A percentile compares a stretch with the other conserved stretches of the same genome.
phyloP scores from a whole-genome alignment of 2,113 vertebrate species.

The Dromas ardeola region DNA sequence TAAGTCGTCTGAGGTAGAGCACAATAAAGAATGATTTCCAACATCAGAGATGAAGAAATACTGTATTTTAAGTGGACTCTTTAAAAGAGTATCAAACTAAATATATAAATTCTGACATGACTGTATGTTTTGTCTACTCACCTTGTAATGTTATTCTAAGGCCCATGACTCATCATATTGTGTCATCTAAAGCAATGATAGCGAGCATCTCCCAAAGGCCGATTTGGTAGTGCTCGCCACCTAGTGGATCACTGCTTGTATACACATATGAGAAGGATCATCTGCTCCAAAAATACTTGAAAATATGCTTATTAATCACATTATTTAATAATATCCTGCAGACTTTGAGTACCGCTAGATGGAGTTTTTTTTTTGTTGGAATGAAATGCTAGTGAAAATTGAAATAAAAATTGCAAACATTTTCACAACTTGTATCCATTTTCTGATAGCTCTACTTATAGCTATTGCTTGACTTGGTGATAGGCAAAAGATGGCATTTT shows the following conservation, averaged over 20 bases:
- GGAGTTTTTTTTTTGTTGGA: not conserved
- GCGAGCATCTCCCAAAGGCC: not conserved
- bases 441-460: not conserved
- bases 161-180: not conserved
- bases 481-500: not conserved
- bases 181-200: not conserved
- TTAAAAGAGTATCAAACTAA: not conserved
- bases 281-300: not conserved
- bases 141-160: not conserved
- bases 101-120: not conserved
- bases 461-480: not conserved
- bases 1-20: not conserved
- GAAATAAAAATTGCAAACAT: not conserved
- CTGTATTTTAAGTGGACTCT: not conserved
- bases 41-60: not conserved
- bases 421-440: not conserved
- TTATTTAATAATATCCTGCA: not conserved
- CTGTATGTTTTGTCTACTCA: not conserved
- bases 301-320: not conserved
- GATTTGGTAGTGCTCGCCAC: conserved; percentile 62
- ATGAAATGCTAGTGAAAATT: not conserved
- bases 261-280: not conserved
- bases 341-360: not conserved
- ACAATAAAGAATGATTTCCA: not conserved
- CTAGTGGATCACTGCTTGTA: conserved; percentile 56